phyloP scores from a whole-genome alignment of 2,797 vertebrate genomes.

The Sebastes hubbsi region DNA sequence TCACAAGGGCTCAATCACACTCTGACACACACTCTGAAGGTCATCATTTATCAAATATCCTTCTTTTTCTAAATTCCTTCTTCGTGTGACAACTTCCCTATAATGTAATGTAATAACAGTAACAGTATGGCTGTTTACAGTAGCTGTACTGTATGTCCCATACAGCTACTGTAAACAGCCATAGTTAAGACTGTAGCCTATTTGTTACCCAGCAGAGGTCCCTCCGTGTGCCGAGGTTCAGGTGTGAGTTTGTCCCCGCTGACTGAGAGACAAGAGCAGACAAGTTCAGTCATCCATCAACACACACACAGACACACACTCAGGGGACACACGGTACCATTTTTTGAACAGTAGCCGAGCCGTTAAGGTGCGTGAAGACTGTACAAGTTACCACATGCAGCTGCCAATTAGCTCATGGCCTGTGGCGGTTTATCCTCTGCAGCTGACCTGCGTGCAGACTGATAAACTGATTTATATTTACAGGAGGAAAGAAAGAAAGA shows the following conservation, averaged over 20 bases:
- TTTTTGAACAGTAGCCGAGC: constrained; percentile 61
- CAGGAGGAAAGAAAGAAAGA: neutral
- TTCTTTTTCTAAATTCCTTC: neutral
- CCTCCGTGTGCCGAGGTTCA: constrained; percentile 53
- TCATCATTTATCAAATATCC: neutral
- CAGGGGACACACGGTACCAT: constrained; percentile 55
- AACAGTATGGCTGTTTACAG: neutral
- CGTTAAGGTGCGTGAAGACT: constrained; percentile 27
- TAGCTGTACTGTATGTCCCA: too few species aligned
- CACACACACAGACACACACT: constrained; percentile 49
- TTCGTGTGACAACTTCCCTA: neutral
- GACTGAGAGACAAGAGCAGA: constrained; percentile 77
- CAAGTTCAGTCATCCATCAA: constrained; percentile 73
- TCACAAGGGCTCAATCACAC: constrained; percentile 19
- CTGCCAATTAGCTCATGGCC: constrained; percentile 73
- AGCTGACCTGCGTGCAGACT: neutral
- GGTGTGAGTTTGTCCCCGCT: constrained; percentile 65
- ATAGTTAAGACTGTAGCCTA: neutral
- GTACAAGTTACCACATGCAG: constrained; percentile 63
- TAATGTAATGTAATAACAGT: neutral
- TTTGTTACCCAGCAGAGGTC: constrained; percentile 33
- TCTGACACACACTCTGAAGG: neutral
- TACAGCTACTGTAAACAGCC: neutral
- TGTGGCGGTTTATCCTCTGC: constrained; percentile 34
- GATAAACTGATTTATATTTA: constrained; percentile 25